phyloP scores from a whole-genome alignment of 2,888 invertebrate species.

The Ecdyonurus torrentis region DNA sequence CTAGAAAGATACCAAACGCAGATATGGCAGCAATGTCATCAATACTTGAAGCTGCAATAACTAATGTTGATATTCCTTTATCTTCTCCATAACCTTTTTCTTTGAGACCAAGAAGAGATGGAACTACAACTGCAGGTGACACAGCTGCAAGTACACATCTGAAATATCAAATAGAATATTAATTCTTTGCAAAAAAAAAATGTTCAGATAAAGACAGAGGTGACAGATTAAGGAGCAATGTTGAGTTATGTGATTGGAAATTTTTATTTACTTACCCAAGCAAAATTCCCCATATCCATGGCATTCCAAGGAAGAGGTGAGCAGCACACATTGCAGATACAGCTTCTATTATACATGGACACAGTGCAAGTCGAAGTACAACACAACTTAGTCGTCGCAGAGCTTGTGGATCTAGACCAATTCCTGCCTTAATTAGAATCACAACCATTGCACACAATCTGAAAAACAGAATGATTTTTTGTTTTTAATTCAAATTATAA shows the following conservation, averaged over 20 bases:
- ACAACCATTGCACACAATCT: slow-evolving; percentile 45
- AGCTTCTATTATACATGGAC: slow-evolving; percentile 42
- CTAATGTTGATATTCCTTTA: slow-evolving; percentile 56
- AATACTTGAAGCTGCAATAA: slow-evolving; percentile 50
- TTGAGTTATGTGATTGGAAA: too few species aligned
- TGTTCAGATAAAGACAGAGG: background rate
- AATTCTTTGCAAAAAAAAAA: background rate
- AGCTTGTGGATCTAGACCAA: slow-evolving; percentile 41
- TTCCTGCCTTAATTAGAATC: slow-evolving; percentile 44
- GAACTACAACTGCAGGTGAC: slow-evolving; percentile 57
- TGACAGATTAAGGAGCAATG: background rate
- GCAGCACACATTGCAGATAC: slow-evolving; percentile 31
- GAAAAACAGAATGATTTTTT: too few species aligned
- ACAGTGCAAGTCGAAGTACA: slow-evolving; percentile 36
- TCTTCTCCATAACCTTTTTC: slow-evolving; percentile 46
- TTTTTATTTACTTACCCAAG: slow-evolving; percentile 27
- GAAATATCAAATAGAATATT: slow-evolving; percentile 9
- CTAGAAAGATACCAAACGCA: slow-evolving; percentile 47
- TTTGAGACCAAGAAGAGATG: slow-evolving; percentile 42
- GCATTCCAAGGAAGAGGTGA: slow-evolving; percentile 36
- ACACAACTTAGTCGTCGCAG: slow-evolving; percentile 35
- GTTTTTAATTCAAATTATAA: too few species aligned
- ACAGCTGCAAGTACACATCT: slow-evolving; percentile 48
- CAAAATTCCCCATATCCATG: slow-evolving; percentile 41
- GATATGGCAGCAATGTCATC: slow-evolving; percentile 64